Evolutionary conservation across 1,140 invertebrate species (phyloP), one percentile per base, ranked within the genome.

Genomic region (Drosophila nigromelanica): DNA sequence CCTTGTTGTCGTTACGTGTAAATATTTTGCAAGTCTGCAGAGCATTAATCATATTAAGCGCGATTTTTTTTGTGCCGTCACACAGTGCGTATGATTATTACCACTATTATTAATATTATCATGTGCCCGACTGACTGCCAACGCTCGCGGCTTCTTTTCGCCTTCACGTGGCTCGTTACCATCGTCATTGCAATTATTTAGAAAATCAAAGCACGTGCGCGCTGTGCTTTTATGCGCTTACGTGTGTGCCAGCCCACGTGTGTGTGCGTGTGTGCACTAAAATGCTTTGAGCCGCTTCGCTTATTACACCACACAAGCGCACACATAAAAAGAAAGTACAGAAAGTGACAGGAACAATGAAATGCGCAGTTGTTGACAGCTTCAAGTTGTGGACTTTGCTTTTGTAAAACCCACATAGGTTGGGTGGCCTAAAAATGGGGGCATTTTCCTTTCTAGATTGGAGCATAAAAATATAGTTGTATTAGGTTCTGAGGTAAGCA

Each of bases 31-130:
- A 12, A 73, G 67, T 76, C 77, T 52, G 58, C 66, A 58, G 50
- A 55, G 76, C 82, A 89, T 89, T 87, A 87, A 87, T 87, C 82
- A 87, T 82, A 83, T 87, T 89, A 89, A 82, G 76, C 71, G 75
- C 68, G 66, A 62, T 63, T 24, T 24, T 73, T 68, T 77, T 69
- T 78, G 66, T 71, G 71, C 76, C 69, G 78, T 76, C 83, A 89
- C 64, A 87, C 79, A 82, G 83, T 89, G 79, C 82, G 82, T 87
- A 89, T 87, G 83, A 87, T 87, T 87, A 87, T 87, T 87, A 89
- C 83, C 82, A 89, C 79, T 87, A 87, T 87, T 89, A 87, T 87
- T 87, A 87, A 89, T 87, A 87, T 87, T 89, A 82, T 86, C 82
- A 86, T 86, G 82, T 76, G 78, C 82, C 43, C 30, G 70, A 71